Evolutionary conservation across 2,888 invertebrate genomes (phyloP).

Genomic region (Margaritifera margaritifera): DNA sequence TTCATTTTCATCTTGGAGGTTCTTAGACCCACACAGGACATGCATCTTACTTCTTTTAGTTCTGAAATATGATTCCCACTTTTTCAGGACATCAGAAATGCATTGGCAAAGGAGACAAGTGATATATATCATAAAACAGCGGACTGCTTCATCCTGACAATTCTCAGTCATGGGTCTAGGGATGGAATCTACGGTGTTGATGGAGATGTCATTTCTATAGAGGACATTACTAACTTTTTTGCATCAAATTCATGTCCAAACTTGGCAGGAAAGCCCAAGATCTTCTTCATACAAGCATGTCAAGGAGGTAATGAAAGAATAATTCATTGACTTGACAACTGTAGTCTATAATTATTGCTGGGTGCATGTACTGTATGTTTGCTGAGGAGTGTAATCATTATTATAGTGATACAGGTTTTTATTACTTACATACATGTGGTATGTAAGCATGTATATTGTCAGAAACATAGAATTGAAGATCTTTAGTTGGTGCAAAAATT

Average conservation of each 20-base stretch:
- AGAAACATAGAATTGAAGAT: too few relatives aligned
- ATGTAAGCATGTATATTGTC: too few relatives aligned
- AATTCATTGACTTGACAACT: neutral
- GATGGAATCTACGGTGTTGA: conserved; percentile 43
- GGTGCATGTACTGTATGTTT: too few relatives aligned
- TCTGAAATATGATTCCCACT: too few relatives aligned
- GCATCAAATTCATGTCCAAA: conserved; percentile 38
- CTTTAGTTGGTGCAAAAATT: too few relatives aligned
- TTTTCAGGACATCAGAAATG: conserved; percentile 29
- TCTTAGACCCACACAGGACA: too few relatives aligned
- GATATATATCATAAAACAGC: conserved; percentile 27
- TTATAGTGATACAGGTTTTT: too few relatives aligned
- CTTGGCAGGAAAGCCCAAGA: conserved; percentile 48
- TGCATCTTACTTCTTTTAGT: too few relatives aligned
- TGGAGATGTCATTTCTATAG: conserved; percentile 29
- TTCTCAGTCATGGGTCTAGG: conserved; percentile 42
- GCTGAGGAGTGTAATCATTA: too few relatives aligned
- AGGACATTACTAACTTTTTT: conserved; percentile 32
- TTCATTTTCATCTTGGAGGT: too few relatives aligned
- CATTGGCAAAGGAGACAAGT: conserved; percentile 21
- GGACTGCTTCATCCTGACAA: conserved; percentile 44
- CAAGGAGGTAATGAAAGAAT: conserved; percentile 41
- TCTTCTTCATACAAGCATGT: conserved; percentile 55
- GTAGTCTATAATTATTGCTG: too few relatives aligned
- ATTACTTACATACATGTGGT: too few relatives aligned